A percentile compares a stretch with the other conserved stretches of the same genome.
Evolutionary conservation across 2,888 invertebrate genomes (phyloP).

Genomic region (Gerris lacustris): DNA sequence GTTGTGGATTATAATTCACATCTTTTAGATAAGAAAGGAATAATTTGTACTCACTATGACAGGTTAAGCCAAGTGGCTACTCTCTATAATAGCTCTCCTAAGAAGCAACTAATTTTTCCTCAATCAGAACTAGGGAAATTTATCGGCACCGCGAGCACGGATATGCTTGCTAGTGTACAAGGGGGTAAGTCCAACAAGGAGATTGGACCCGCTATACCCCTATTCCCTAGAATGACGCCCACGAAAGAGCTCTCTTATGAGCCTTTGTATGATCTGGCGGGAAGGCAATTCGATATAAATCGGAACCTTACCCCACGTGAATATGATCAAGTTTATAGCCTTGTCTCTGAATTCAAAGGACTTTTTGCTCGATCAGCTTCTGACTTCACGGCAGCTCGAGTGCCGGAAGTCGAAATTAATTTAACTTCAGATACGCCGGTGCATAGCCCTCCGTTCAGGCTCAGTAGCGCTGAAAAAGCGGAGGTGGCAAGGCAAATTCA

Average conservation of each 20-base stretch:
- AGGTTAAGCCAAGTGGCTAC: neutral
- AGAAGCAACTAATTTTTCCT: neutral
- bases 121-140: neutral
- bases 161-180: neutral
- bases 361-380: neutral
- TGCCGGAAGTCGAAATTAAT: neutral
- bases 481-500: neutral
- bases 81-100: neutral
- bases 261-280: neutral
- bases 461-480: neutral
- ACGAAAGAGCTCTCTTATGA: neutral
- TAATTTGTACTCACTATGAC: neutral
- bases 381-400: neutral
- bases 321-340: neutral
- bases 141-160: neutral
- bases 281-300: neutral
- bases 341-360: neutral
- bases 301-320: neutral
- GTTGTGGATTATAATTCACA: no score
- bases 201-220: neutral
- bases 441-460: neutral
- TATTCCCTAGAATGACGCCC: neutral
- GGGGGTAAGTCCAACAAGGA: no score
- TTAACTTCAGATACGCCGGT: neutral
- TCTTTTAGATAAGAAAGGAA: no score